Evolutionary conservation across 2,797 vertebrate species (phyloP).

Genomic region (Petrocephalus sullivani): DNA sequence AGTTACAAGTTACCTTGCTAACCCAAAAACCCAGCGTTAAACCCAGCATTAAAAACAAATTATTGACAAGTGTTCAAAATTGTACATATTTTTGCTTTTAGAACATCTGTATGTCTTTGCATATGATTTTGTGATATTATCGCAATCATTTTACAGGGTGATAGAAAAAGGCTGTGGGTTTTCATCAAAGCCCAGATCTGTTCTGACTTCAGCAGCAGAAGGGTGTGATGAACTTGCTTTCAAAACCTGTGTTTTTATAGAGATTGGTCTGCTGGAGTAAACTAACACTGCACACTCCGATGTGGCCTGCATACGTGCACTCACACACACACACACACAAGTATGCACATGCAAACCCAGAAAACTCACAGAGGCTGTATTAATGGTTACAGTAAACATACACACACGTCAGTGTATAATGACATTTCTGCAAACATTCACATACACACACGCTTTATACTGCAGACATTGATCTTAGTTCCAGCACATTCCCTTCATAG

Average conservation of each 20-base stretch:
- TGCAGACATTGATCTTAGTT: slow-evolving; percentile 16
- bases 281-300: slow-evolving; percentile 25
- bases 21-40: not conserved
- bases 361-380: slow-evolving; percentile 5
- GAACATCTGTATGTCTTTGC: too few relatives aligned
- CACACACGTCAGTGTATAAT: slow-evolving; percentile 20
- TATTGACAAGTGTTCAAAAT: too few relatives aligned
- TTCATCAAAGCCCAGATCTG: slow-evolving; percentile 47
- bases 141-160: not conserved
- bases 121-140: not conserved
- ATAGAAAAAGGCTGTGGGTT: not conserved
- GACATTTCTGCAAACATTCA: slow-evolving; percentile 21
- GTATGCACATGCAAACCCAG: not conserved
- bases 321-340: not conserved
- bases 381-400: slow-evolving; percentile 18
- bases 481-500: not conserved
- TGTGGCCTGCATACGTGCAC: not conserved
- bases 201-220: slow-evolving; percentile 37
- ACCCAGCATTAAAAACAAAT: too few relatives aligned
- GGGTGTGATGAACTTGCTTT: slow-evolving; percentile 29
- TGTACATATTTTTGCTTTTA: not conserved
- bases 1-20: not conserved
- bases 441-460: slow-evolving; percentile 13
- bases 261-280: slow-evolving; percentile 25
- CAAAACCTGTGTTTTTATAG: slow-evolving; percentile 34